These are phyloP conservation scores for Panurus biarmicus DNA, from an alignment of 2,113 vertebrate species.

Conservation along the genomic window DNA sequence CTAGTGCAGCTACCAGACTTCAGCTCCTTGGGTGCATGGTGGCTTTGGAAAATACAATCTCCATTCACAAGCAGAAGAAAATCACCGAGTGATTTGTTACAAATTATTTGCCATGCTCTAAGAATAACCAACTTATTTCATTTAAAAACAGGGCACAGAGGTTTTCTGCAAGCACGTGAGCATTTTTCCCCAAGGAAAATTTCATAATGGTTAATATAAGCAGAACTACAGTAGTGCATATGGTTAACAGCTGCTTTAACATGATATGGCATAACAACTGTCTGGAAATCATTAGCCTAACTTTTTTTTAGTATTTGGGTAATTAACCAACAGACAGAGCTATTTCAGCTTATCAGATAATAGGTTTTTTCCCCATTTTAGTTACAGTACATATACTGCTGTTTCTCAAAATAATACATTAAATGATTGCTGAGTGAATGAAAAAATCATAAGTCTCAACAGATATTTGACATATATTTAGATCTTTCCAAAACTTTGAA, in stretches of 20 bases:
- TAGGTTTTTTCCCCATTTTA: neutral
- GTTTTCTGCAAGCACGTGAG: slow-evolving; percentile 13
- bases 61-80: neutral
- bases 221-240: slow-evolving; percentile 59
- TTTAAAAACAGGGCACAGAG: slow-evolving; percentile 31
- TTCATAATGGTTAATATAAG: slow-evolving; percentile 50
- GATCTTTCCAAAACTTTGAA: slow-evolving; percentile 36
- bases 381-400: neutral
- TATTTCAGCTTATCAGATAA: slow-evolving; percentile 47
- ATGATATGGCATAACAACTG: slow-evolving; percentile 46
- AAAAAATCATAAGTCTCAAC: neutral
- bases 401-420: neutral
- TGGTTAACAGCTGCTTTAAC: slow-evolving; percentile 63
- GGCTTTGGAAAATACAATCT: neutral
- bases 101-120: slow-evolving; percentile 11
- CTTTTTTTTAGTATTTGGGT: slow-evolving; percentile 38
- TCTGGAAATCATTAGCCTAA: slow-evolving; percentile 57
- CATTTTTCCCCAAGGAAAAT: slow-evolving; percentile 37
- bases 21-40: neutral
- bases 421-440: neutral
- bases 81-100: slow-evolving; percentile 39
- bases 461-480: slow-evolving; percentile 39
- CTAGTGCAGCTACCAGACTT: neutral
- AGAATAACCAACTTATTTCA: slow-evolving; percentile 31
- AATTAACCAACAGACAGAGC: slow-evolving; percentile 48